Conservation (phyloP, 2,888 invertebrate genomes). For the Cantharis lateralis region DNA sequence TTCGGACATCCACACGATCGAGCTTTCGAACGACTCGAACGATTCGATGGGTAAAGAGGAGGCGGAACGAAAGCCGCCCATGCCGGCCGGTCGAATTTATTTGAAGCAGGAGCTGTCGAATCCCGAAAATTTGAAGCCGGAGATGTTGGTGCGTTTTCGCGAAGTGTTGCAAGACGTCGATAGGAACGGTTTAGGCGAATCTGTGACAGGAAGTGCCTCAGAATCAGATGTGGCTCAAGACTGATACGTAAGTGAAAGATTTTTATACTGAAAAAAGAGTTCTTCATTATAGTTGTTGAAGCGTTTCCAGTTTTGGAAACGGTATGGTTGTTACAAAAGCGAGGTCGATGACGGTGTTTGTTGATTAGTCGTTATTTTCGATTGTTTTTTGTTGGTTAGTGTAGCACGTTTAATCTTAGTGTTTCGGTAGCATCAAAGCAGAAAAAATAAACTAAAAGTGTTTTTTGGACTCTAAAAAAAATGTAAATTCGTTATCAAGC, state of each 20-base stretch:
- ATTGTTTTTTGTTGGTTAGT: conserved; percentile 42
- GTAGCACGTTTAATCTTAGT: conserved; percentile 41
- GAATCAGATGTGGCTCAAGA: conserved; percentile 56
- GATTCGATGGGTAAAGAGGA: conserved; percentile 39
- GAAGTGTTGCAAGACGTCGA: conserved; percentile 48
- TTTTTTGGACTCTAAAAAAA: conserved; percentile 47
- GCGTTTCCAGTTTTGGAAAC: conserved; percentile 31
- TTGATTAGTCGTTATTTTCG: conserved; percentile 50
- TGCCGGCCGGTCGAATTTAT: conserved; percentile 50
- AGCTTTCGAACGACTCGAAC: conserved; percentile 55
- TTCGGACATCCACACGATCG: conserved; percentile 51
- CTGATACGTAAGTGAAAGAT: conserved; percentile 55
- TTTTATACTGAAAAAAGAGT: conserved; percentile 48
- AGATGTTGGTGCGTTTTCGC: conserved; percentile 55
- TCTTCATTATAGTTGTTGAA: conserved; percentile 26
- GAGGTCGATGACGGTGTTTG: conserved; percentile 56
- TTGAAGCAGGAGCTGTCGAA: conserved; percentile 55
- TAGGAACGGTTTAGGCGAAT: conserved; percentile 49
- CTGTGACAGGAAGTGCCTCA: conserved; percentile 53
- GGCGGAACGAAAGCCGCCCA: conserved; percentile 32
- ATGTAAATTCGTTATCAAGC: conserved; percentile 32
- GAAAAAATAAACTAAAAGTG: conserved; percentile 43
- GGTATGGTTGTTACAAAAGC: conserved; percentile 41
- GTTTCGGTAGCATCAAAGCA: conserved; percentile 45
- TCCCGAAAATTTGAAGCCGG: conserved; percentile 55